These are phyloP conservation scores for Parazoanthus swiftii DNA, from an alignment of 92 coral and sea anemone species.

Conservation along the genomic window DNA sequence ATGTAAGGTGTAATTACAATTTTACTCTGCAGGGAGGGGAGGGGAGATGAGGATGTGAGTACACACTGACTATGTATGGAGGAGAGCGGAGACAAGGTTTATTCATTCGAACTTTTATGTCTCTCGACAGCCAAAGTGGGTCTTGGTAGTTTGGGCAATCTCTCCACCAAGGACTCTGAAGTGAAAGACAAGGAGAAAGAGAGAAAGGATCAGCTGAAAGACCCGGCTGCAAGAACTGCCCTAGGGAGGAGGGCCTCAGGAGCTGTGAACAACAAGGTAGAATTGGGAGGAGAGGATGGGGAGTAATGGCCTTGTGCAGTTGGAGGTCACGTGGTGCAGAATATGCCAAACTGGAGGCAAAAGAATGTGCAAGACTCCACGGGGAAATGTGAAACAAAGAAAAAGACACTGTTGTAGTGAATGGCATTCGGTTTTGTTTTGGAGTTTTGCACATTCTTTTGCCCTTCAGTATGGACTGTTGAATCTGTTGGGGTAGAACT, in stretches of 20 bases:
- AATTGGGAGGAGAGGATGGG: not conserved
- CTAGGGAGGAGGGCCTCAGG: slow-evolving; percentile 35
- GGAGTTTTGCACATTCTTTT: too few species aligned
- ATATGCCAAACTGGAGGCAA: too few species aligned
- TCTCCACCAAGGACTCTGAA: slow-evolving; percentile 24
- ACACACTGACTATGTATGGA: not conserved
- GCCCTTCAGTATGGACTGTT: too few species aligned
- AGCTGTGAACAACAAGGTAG: slow-evolving; percentile 42
- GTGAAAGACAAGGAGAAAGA: slow-evolving; percentile 31
- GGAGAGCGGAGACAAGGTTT: too few species aligned
- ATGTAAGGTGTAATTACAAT: not conserved
- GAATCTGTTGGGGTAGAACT: not conserved
- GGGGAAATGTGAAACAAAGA: too few species aligned
- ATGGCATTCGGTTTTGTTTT: too few species aligned
- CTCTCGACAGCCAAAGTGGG: slow-evolving; percentile 30
- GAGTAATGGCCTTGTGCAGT: not conserved
- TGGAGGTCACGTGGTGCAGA: too few species aligned
- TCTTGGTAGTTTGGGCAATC: slow-evolving; percentile 4
- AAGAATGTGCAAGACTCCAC: too few species aligned
- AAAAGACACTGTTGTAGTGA: too few species aligned
- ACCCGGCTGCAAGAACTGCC: slow-evolving; percentile 10
- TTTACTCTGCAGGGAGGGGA: not conserved
- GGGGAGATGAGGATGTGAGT: not conserved
- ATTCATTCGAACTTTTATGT: not conserved
- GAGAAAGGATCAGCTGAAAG: slow-evolving; percentile 29